Conservation (phyloP, 2,113 vertebrate species). For the Ictalurus furcatus region DNA sequence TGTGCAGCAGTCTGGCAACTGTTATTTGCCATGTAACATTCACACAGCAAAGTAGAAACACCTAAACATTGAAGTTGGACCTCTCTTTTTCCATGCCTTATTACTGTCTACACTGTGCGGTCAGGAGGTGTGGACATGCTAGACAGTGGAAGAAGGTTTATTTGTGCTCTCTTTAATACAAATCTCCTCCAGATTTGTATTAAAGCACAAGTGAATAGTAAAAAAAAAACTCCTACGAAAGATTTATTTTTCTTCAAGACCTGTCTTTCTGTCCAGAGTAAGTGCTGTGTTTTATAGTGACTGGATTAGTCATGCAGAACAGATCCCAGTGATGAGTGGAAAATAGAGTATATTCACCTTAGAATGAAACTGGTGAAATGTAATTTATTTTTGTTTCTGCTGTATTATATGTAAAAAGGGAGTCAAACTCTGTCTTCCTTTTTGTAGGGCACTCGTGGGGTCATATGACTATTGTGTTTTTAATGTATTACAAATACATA, state of each 20-base stretch:
- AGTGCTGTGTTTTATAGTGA: constrained; percentile 1
- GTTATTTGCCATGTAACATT: not conserved
- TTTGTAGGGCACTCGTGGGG: not conserved
- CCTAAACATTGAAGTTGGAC: not conserved
- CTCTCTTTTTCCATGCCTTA: constrained; percentile 7
- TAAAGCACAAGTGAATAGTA: not conserved
- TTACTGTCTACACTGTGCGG: constrained; percentile 1
- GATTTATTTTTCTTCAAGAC: not conserved
- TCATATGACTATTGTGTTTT: not conserved
- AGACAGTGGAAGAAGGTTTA: constrained; percentile 31
- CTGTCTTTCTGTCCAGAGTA: not conserved
- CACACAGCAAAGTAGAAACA: not conserved
- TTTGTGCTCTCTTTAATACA: constrained; percentile 24
- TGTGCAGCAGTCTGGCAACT: not conserved
- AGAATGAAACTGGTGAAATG: not conserved
- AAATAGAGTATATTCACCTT: not conserved
- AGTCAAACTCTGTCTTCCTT: not conserved
- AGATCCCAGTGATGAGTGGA: constrained; percentile 3
- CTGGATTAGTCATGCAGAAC: constrained; percentile 14
- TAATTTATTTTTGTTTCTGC: not conserved
- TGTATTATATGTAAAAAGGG: not conserved
- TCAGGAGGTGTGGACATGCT: constrained; percentile 16
- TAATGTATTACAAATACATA: not conserved
- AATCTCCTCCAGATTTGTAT: constrained; percentile 1
- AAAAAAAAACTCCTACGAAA: constrained; percentile 34